Evolutionary conservation across 2,797 vertebrate genomes (phyloP).

Genomic region (Thripadectes ignobilis): DNA sequence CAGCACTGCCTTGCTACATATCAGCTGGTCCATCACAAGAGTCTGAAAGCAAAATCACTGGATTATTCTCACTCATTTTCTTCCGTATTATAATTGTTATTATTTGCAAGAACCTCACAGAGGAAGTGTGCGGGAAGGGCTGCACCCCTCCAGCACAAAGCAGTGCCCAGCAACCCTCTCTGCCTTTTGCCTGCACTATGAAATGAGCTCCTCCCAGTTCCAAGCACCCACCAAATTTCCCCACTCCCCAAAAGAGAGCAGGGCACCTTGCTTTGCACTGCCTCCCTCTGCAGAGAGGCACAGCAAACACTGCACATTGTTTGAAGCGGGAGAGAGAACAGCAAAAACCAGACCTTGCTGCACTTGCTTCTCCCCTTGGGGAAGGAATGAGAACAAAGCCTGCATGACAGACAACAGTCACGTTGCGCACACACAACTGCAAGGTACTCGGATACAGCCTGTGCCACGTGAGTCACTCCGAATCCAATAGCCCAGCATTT

Average conservation of each 20-base stretch:
- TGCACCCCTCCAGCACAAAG: neutral
- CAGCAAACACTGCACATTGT: neutral
- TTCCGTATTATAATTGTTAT: neutral
- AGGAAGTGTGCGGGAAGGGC: neutral
- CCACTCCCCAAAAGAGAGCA: neutral
- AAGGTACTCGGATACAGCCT: fast-evolving
- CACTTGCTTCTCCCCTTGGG: neutral
- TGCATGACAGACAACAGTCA: neutral
- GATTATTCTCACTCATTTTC: neutral
- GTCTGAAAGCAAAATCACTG: neutral
- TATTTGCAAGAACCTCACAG: neutral
- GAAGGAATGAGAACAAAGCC: neutral
- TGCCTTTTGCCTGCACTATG: neutral
- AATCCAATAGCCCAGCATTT: neutral
- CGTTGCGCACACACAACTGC: neutral
- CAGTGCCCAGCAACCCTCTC: neutral
- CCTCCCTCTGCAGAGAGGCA: neutral
- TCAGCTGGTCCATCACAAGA: neutral
- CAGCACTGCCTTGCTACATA: fast-evolving
- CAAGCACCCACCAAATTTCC: neutral
- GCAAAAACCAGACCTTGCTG: neutral
- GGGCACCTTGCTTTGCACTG: fast-evolving
- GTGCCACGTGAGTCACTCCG: fast-evolving
- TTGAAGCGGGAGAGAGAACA: neutral
- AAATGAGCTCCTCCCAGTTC: neutral